phyloP scores from a whole-genome alignment of 2,797 vertebrate species.

The Gouania willdenowi region DNA sequence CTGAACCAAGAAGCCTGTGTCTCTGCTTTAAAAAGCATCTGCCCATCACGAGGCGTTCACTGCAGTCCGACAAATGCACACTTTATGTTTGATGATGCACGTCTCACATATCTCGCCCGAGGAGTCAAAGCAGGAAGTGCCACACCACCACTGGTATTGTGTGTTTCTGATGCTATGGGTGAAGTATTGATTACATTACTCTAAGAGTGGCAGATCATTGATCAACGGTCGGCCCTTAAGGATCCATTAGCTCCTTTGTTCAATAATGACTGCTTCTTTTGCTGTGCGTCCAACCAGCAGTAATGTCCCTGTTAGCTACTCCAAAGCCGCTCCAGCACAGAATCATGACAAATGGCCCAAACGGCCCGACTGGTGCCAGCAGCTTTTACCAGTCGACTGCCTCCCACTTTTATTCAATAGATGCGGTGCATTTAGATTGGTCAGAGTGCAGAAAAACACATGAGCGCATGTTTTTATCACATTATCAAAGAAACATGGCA shows the following conservation, averaged over 20 bases:
- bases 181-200: conserved; percentile 55
- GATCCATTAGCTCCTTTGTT: conserved; percentile 51
- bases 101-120: conserved; percentile 34
- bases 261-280: conserved; percentile 40
- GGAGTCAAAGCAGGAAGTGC: conserved; percentile 19
- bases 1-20: conserved; percentile 15
- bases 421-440: neutral
- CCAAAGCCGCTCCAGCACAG: conserved; percentile 8
- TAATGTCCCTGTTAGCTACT: conserved; percentile 43
- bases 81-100: conserved; percentile 37
- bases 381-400: neutral
- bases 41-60: conserved; percentile 26
- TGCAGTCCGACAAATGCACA: conserved; percentile 43
- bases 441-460: neutral
- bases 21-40: conserved; percentile 47
- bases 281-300: conserved; percentile 31
- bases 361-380: conserved; percentile 2
- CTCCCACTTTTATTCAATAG: conserved; percentile 4
- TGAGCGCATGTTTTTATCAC: no score
- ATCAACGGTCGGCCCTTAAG: conserved; percentile 51
- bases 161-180: conserved; percentile 23
- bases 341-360: conserved; percentile 18
- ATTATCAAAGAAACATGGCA: neutral
- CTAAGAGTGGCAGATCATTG: conserved; percentile 37
- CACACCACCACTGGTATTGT: conserved; percentile 16